Base-by-base conservation (phyloP, 2,888 invertebrate genomes). In the Caprella mutica region DNA sequence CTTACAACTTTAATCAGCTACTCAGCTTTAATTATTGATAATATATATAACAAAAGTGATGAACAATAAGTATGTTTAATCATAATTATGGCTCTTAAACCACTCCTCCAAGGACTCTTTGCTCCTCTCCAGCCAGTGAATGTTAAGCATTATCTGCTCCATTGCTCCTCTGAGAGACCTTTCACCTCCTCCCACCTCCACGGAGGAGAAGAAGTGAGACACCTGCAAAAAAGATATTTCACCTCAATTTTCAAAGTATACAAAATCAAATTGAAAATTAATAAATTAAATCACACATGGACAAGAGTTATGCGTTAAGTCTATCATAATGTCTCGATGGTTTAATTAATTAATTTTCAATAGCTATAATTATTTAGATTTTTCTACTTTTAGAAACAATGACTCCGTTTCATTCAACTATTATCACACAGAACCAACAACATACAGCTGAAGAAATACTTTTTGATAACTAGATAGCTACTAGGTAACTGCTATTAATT, bases 121-220 rank as follows among this genome's bases (percentile, higher is more conserved):
- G 66, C 80, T 78, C 30, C 74, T 71, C 39, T 75, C 71, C 42
- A 88, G 83, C 88, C 89, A 90, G 62, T 84, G 81, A 1, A 86
- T 82, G 75, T 90, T 89, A 21, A 86, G 77, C 12, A 82, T 82
- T 24, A 88, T 85, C 1, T 80, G 84, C 72, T 90, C 90, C 44
- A 88, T 71, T 14, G 86, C 85, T 66, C 84, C 82, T 29, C 82
- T 76, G 14, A 84, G 78, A 0, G 85, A 83, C 68, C 78, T 61
- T 68, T 69, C 68, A 67, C 81, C 80, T 8, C 78, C 77, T 2
- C 80, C 80, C 21, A 80, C 75, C 53, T 79, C 76, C 48, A 76
- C 72, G 39, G 74, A 72, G 39, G 72, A 72, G 71, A 81, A 82
- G 65, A 81, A 75, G 53, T 78, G 77, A 56, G 78, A 78, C 46